Conservation (phyloP, 2,888 invertebrate species). For the Apamea monoglypha region DNA sequence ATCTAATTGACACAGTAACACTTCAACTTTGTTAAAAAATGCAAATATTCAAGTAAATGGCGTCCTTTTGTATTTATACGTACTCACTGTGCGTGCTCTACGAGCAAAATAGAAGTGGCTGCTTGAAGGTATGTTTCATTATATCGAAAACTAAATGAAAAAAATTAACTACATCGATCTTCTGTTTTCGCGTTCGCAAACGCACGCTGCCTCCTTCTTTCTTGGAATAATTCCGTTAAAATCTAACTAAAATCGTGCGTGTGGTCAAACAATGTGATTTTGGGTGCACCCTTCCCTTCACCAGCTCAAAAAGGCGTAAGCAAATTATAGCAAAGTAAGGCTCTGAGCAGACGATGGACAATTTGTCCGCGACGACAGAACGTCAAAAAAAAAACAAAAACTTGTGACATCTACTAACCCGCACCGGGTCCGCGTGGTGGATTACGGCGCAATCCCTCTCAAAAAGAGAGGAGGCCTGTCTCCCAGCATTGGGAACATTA, state of each 20-base stretch:
- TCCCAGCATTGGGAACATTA: not conserved
- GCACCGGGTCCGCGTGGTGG: not conserved
- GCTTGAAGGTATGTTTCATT: not conserved
- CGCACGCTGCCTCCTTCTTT: not conserved
- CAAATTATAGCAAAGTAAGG: too few species aligned
- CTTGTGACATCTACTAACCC: not conserved
- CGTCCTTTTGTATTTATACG: constrained; percentile 37
- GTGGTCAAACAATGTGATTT: not conserved
- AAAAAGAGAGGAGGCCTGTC: not conserved
- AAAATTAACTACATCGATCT: not conserved
- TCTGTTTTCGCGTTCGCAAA: not conserved
- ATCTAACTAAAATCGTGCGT: not conserved
- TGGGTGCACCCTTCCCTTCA: not conserved
- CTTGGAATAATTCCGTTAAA: not conserved
- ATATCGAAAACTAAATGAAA: not conserved
- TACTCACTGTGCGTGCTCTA: constrained; percentile 16
- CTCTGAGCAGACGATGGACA: too few species aligned
- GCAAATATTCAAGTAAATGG: constrained; percentile 40
- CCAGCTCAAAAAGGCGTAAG: not conserved
- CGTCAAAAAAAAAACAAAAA: not conserved
- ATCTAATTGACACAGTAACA: constrained; percentile 62
- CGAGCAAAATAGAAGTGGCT: constrained; percentile 5
- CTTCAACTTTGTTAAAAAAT: constrained; percentile 59
- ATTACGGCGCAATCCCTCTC: not conserved
- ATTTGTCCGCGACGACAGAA: too few species aligned